Evolutionary conservation across 2,113 vertebrate species (phyloP).

Genomic region (Hiodon tergisus): DNA sequence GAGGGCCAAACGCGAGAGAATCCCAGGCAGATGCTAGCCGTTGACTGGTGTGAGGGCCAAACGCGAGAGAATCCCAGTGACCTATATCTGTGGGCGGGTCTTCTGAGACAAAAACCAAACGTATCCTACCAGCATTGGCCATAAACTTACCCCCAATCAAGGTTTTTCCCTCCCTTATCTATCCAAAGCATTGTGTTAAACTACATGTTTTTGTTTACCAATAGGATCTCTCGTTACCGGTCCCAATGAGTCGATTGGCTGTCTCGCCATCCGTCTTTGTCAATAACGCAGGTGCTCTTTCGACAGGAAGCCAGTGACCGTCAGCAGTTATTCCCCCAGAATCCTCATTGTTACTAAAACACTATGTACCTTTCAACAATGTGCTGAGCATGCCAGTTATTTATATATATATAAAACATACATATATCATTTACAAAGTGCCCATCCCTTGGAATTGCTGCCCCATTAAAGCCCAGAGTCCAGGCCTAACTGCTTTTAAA

Average conservation of each 20-base stretch:
- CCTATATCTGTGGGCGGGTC: no score
- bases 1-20: no score
- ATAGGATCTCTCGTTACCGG: neutral
- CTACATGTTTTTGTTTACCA: neutral
- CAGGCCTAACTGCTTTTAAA: conserved; percentile 14
- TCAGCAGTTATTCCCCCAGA: neutral
- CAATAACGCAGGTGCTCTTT: neutral
- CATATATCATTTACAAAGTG: conserved; percentile 10
- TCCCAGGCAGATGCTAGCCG: neutral
- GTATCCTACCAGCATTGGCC: no score
- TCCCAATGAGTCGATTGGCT: conserved; percentile 1
- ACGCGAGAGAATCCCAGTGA: no score
- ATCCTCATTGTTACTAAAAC: neutral
- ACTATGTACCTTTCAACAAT: neutral
- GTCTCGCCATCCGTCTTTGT: neutral
- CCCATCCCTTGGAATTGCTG: conserved; percentile 2
- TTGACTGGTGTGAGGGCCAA: neutral
- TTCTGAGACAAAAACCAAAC: no score
- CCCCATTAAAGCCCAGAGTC: conserved; percentile 16
- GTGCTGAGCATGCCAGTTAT: neutral
- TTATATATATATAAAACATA: neutral
- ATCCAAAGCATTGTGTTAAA: no score
- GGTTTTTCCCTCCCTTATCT: no score
- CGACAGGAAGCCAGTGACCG: conserved; percentile 10
- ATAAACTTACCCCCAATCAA: neutral